Base-by-base conservation (phyloP, 2,888 invertebrate species). In the Drosophila quinaria region DNA sequence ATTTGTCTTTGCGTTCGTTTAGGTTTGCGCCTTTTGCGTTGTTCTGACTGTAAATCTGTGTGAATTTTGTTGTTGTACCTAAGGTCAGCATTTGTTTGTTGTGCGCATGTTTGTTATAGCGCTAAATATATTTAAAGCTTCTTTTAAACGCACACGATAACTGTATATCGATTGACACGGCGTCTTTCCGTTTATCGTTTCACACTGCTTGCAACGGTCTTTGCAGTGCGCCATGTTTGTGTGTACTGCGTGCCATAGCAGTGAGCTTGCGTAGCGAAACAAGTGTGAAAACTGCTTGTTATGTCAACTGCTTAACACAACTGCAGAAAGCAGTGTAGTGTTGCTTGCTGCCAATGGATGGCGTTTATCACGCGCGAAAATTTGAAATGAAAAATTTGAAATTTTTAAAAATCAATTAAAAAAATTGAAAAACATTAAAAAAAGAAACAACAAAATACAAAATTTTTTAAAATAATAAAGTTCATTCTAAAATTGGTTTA, bases 41-140 rank as follows among this genome's bases (percentile, higher is more conserved):
- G 55, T 44, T 47, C 22, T 13, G 17, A 31, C 15, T 6, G 6
- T 11, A 15, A 46, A n/a, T 25, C 46, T 46, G 33, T 33, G 13
- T 33, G 31, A 33, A 13, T 50, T 13, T 19, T 19, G 49, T 2
- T 71, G 65, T 66, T 69, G 67, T 70, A 59, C 42, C 47, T 74
- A 67, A 86, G 86, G 84, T 83, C 80, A 78, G 64, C 49, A 1
- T 31, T 37, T n/a, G 17, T 50, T 59, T 4, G 0, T 49, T 42
- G 50, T 82, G 81, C 88, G 88, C 84, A 88, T 83, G 84, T 70
- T 15, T 6, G 9, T 15, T 13, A 6, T 11, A 50, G 31, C 50
- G 19, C 22, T 5, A 25, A 37, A 44, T 4, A 22, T 35, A 10
- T 52, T 55, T 5, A 22, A 10, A 46, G 46, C 13, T 42, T 31